A percentile compares a stretch with the other conserved stretches of the same genome.
These are phyloP conservation scores for Scophthalmus maximus DNA, from an alignment of 2,113 vertebrate species.

Conservation along the genomic window DNA sequence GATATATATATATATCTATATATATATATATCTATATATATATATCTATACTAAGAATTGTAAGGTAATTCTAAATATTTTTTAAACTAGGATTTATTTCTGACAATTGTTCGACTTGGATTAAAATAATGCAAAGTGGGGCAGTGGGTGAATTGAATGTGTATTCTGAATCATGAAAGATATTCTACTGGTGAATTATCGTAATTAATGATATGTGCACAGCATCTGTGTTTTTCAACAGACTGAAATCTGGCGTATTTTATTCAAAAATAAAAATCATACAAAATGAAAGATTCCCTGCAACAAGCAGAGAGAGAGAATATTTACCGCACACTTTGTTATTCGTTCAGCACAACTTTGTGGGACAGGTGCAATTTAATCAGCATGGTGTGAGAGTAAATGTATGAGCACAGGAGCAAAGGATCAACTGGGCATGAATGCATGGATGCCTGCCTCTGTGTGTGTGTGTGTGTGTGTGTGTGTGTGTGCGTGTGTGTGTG, in stretches of 20 bases:
- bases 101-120: too few species aligned
- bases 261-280: background rate
- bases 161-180: background rate
- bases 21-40: too few species aligned
- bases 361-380: conserved; percentile 17
- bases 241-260: conserved; percentile 1
- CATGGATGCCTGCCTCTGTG: conserved; percentile 9
- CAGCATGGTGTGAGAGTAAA: conserved; percentile 12
- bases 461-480: conserved; percentile 20
- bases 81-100: background rate
- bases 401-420: conserved; percentile 12
- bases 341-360: conserved; percentile 19
- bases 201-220: conserved; percentile 1
- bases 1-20: too few species aligned
- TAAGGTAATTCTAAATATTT: too few species aligned
- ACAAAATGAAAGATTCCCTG: background rate
- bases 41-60: too few species aligned
- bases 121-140: background rate
- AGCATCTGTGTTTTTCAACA: too few species aligned
- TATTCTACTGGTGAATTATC: background rate
- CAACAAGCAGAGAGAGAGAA: background rate
- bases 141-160: background rate
- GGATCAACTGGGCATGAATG: conserved; percentile 46
- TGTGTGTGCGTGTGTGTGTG: too few species aligned
- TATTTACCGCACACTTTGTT: background rate